Evolutionary conservation across 2,888 invertebrate species (phyloP).

Genomic region (Campopleginae sp.): DNA sequence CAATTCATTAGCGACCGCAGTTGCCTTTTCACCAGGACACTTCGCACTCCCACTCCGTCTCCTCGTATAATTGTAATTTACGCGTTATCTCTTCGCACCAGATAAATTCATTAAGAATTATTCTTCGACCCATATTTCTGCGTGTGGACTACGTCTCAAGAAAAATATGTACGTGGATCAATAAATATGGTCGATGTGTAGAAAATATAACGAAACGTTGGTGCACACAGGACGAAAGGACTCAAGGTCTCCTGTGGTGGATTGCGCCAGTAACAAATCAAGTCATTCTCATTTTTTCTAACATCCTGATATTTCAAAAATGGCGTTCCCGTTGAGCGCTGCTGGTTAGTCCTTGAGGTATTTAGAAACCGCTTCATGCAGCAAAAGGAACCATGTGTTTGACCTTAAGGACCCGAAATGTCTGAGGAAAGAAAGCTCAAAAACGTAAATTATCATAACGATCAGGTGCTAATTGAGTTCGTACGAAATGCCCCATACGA

Average conservation of each 20-base stretch:
- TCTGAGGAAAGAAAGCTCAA: not conserved
- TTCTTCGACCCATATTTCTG: not conserved
- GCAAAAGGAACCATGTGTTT: not conserved
- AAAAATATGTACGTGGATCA: not conserved
- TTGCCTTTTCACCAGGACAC: conserved; percentile 61
- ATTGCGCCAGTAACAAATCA: not conserved
- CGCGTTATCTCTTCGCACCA: conserved; percentile 61
- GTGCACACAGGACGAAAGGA: not conserved
- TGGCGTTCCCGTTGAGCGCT: not conserved
- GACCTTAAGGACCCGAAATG: not conserved
- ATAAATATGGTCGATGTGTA: not conserved
- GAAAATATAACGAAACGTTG: not conserved
- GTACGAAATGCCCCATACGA: conserved; percentile 53
- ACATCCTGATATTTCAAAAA: not conserved
- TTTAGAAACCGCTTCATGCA: not conserved
- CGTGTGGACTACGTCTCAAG: not conserved
- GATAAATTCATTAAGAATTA: conserved; percentile 62
- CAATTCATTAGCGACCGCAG: conserved; percentile 66
- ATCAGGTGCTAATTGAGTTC: not conserved
- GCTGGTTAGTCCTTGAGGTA: not conserved
- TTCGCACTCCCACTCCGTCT: conserved; percentile 36
- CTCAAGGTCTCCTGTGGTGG: not conserved
- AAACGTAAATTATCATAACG: not conserved
- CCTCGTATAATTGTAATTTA: conserved; percentile 66
- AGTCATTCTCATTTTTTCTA: not conserved